These are phyloP conservation scores for human DNA, from an alignment of 2,113 vertebrate species.

Conservation along the genomic window DNA sequence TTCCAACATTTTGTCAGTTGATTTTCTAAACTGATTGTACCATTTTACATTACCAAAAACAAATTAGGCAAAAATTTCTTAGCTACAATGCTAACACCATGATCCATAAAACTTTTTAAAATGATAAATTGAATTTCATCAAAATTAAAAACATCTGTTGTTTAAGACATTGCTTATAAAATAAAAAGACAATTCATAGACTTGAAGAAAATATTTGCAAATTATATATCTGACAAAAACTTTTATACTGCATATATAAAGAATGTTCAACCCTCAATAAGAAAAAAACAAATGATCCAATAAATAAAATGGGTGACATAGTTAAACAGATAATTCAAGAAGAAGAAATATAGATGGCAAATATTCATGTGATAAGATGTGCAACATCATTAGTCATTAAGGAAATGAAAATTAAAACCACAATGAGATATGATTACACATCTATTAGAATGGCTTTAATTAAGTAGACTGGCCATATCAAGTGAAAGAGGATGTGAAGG, in stretches of 20 bases:
- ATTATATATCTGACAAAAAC: not conserved
- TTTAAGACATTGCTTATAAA: not conserved
- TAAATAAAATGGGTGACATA: not conserved
- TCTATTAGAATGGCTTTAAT: not conserved
- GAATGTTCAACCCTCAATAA: not conserved
- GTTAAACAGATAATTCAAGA: not conserved
- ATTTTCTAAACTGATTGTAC: not conserved
- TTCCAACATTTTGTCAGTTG: not conserved
- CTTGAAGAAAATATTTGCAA: not conserved
- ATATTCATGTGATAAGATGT: not conserved
- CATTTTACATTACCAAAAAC: not conserved
- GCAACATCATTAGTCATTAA: not conserved
- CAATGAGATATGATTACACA: not conserved
- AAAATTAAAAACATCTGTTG: not conserved
- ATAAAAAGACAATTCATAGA: not conserved
- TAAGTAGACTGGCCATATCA: not conserved
- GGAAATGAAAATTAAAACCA: not conserved
- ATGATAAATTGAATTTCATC: not conserved
- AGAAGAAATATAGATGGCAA: not conserved
- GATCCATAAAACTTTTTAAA: not conserved
- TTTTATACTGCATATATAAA: not conserved
- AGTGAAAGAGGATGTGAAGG: not conserved
- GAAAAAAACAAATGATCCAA: not conserved
- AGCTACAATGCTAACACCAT: not conserved
- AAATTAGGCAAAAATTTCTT: not conserved